Base-by-base conservation (phyloP, 1,140 invertebrate species). In the Halesus radiatus region DNA sequence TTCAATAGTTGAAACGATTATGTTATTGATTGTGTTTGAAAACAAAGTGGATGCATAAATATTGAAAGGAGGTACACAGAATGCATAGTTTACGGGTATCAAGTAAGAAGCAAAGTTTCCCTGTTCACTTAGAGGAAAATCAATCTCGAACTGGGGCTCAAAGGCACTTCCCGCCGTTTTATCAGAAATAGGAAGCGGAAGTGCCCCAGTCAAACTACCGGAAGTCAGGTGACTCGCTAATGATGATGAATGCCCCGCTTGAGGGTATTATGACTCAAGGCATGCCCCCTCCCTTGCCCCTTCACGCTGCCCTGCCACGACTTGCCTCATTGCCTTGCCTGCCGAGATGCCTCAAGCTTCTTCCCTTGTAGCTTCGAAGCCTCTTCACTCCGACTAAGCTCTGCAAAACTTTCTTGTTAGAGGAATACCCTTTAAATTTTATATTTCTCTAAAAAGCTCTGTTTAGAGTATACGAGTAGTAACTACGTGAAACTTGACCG, bases 141-240 rank as follows among this genome's bases (percentile, higher is more conserved):
- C 76, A 78, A 78, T 78, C 62, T 78, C 45, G 70, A 18, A 56
- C 29, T 0, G 13, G 22, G 70, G 50, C 53, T 56, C 23, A 74
- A 56, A 23, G 23, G 20, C 70, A 23, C 32, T 52, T 70, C 8
- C 50, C 52, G 66, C 56, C 54, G 62, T 79, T 79, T 56, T 72
- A 79, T 45, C 68, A 73, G 78, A 79, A 73, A 79, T 72, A 68
- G 78, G 53, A 54, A 62, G 64, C 78, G 78, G 78, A 79, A 73
- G 66, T 62, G 18, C 66, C 73, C 66, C 29, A 77, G 75, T 77
- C 60, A 54, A 70, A 70, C 78, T 62, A 73, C 16, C 78, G 78
- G 78, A 79, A 79, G 78, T 73, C 66, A 79, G 78, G 76, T 60
- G 77, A 78, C 77, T 72, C 66, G 66, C 77, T 79, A 79, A 79